These are phyloP conservation scores for mouse (Mus musculus) DNA, from an alignment of 2,113 vertebrate genomes.

Conservation along the genomic window DNA sequence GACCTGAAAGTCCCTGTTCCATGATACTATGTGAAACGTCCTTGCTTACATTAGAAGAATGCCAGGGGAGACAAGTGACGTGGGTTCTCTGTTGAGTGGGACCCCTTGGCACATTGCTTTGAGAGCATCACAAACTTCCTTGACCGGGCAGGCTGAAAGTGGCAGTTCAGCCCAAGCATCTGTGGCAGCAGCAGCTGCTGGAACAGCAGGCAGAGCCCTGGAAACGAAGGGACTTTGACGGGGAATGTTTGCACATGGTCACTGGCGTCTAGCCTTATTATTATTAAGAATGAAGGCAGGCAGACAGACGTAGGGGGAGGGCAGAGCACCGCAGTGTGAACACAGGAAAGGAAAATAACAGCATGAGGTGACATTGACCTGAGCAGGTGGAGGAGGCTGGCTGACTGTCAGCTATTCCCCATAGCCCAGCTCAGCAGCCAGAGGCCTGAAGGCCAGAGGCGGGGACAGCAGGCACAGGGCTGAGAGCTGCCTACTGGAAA, in stretches of 20 bases:
- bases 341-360: not conserved
- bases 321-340: not conserved
- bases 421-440: not conserved
- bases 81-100: not conserved
- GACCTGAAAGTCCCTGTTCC: not conserved
- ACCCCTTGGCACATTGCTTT: conserved; percentile 22
- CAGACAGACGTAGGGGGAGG: conserved; percentile 22
- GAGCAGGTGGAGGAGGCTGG: not conserved
- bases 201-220: conserved; percentile 67
- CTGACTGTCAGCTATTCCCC: not conserved
- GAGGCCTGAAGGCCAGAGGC: not conserved
- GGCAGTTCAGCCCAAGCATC: conserved; percentile 33
- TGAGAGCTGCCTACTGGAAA: not conserved
- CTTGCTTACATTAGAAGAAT: not conserved
- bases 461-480: not conserved
- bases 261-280: not conserved
- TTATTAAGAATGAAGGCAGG: conserved; percentile 12
- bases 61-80: not conserved
- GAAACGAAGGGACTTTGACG: not conserved
- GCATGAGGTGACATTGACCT: not conserved
- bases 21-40: not conserved
- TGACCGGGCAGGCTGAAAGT: not conserved
- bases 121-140: not conserved
- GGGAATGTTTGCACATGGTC: conserved; percentile 54
- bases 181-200: conserved; percentile 45